A percentile compares a stretch with the other conserved stretches of the same genome.
phyloP scores from a whole-genome alignment of 2,113 vertebrate genomes.

The Columbina picui region DNA sequence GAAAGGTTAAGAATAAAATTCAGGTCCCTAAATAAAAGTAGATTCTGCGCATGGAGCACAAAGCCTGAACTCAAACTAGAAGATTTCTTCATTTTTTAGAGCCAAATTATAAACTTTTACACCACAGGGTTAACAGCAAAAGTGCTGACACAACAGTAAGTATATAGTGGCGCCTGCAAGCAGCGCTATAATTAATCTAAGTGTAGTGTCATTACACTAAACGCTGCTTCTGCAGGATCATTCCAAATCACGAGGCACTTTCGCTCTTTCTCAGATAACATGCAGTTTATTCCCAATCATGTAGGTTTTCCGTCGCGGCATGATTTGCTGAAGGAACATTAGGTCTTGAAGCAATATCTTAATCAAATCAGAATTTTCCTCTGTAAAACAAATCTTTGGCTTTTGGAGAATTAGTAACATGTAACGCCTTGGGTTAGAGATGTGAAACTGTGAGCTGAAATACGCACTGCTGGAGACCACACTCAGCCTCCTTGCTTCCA shows the following conservation, averaged over 20 bases:
- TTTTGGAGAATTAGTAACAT: constrained; percentile 79
- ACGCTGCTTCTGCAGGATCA: constrained; percentile 71
- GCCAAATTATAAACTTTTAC: constrained; percentile 40
- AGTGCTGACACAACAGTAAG: constrained; percentile 66
- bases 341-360: constrained; percentile 74
- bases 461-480: constrained; percentile 63
- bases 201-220: constrained; percentile 76
- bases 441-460: constrained; percentile 79
- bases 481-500: constrained; percentile 58
- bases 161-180: constrained; percentile 59
- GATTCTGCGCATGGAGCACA: neutral
- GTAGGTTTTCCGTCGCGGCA: neutral
- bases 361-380: constrained; percentile 79
- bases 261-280: constrained; percentile 61
- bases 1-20: neutral
- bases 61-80: neutral
- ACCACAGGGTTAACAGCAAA: constrained; percentile 62
- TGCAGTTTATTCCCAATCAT: constrained; percentile 73
- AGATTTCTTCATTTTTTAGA: neutral
- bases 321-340: constrained; percentile 72
- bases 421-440: constrained; percentile 74
- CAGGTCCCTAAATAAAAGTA: neutral
- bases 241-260: constrained; percentile 62
- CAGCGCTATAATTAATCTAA: constrained; percentile 78
- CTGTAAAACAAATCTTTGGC: constrained; percentile 77